Conservation (phyloP, 2,888 invertebrate species). For the Galeopsomyia nigrocyanea region DNA sequence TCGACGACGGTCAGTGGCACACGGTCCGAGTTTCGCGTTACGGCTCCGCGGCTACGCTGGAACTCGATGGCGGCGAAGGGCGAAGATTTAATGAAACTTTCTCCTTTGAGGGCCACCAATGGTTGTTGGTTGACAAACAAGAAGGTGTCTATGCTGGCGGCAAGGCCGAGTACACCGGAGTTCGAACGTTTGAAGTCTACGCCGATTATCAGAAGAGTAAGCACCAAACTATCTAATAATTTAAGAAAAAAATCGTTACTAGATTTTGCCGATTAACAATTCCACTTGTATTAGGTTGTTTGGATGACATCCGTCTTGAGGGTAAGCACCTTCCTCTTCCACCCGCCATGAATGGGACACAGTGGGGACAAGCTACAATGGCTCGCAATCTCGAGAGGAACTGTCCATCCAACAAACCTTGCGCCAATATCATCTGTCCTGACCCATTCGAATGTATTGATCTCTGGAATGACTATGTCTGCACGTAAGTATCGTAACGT, state of each 20-base stretch:
- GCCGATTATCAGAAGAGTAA: conserved; percentile 93
- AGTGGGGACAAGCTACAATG: conserved; percentile 97
- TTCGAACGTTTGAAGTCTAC: conserved; percentile 93
- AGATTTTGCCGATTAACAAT: neutral
- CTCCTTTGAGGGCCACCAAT: conserved; percentile 90
- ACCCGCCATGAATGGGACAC: conserved; percentile 94
- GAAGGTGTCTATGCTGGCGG: conserved; percentile 97
- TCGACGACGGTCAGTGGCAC: conserved; percentile 98
- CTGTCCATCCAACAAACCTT: conserved; percentile 96
- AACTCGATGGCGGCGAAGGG: conserved; percentile 96
- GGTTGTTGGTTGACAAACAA: conserved; percentile 92
- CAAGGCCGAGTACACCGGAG: conserved; percentile 95
- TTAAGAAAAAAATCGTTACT: neutral
- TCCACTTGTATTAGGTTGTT: conserved; percentile 74
- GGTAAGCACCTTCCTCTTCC: conserved; percentile 95
- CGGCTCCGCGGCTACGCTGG: conserved; percentile 92
- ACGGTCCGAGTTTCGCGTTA: conserved; percentile 91
- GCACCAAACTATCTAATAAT: neutral
- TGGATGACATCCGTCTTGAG: conserved; percentile 89
- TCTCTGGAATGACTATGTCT: conserved; percentile 98
- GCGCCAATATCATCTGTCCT: conserved; percentile 93
- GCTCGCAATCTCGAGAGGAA: conserved; percentile 91
- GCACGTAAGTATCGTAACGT: conserved; percentile 85
- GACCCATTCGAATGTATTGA: conserved; percentile 96
- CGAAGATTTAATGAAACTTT: conserved; percentile 93